Conservation (phyloP, 2,888 invertebrate species). For the Ferdinandea cuprea region DNA sequence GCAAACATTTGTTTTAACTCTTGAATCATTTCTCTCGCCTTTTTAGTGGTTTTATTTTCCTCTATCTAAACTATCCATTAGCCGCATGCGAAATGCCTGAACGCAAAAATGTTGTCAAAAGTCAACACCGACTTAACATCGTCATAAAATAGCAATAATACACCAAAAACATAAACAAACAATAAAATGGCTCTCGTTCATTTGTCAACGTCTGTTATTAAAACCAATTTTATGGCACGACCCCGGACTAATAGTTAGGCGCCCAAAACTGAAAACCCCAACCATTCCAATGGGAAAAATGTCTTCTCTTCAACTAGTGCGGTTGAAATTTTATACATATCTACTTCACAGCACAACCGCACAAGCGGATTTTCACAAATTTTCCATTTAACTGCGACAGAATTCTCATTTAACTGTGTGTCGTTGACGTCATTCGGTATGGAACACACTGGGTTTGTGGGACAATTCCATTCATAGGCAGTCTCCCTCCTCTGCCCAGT, state of each 20-base stretch:
- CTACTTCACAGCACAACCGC: conserved; percentile 19
- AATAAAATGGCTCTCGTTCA: conserved; percentile 20
- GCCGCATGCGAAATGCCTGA: not conserved
- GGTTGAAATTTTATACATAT: conserved; percentile 28
- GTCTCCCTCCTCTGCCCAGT: not conserved
- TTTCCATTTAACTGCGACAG: conserved; percentile 37
- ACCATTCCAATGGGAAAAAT: conserved; percentile 11
- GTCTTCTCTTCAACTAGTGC: not conserved
- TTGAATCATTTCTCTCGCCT: not conserved
- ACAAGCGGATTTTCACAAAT: conserved; percentile 21
- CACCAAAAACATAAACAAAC: conserved; percentile 27
- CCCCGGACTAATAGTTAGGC: conserved; percentile 22
- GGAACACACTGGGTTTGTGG: conserved; percentile 38
- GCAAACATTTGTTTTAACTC: not conserved
- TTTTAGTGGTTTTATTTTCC: not conserved
- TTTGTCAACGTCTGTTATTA: conserved; percentile 33
- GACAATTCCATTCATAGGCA: conserved; percentile 28
- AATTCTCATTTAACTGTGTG: conserved; percentile 14
- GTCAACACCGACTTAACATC: conserved; percentile 27
- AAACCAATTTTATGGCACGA: conserved; percentile 19
- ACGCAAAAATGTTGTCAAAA: not conserved
- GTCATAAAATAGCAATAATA: conserved; percentile 22
- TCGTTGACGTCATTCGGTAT: conserved; percentile 49
- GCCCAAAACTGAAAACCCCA: not conserved
- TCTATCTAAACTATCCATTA: not conserved